phyloP scores from a whole-genome alignment of 92 coral and sea anemone genomes.

The Desmophyllum pertusum region DNA sequence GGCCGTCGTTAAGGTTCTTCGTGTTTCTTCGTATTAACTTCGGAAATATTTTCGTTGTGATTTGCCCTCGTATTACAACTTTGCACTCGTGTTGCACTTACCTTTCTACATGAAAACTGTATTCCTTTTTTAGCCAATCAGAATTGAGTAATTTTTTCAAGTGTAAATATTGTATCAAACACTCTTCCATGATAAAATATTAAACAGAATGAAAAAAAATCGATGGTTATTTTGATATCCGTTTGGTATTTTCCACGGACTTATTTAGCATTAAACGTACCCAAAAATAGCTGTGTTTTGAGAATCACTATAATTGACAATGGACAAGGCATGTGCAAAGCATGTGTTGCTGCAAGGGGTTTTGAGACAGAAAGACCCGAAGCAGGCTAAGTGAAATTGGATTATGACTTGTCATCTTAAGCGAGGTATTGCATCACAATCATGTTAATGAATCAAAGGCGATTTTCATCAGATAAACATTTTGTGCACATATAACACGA shows the following conservation, averaged over 20 bases:
- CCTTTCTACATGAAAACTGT: too few species aligned
- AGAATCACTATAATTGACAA: background rate
- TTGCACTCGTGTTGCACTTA: too few species aligned
- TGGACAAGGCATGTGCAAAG: conserved; percentile 3
- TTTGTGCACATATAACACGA: conserved; percentile 12
- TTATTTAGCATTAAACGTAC: background rate
- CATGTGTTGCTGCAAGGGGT: conserved; percentile 1
- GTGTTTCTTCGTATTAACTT: too few species aligned
- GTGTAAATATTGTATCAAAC: too few species aligned
- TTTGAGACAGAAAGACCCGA: background rate
- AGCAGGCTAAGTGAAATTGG: conserved; percentile 21
- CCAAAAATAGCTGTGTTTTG: background rate
- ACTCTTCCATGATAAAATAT: background rate
- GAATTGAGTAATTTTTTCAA: too few species aligned
- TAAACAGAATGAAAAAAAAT: background rate
- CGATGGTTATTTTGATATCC: background rate
- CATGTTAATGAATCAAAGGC: conserved; percentile 32
- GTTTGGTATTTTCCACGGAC: background rate
- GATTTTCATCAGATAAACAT: conserved; percentile 25
- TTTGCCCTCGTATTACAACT: too few species aligned
- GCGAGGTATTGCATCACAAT: background rate
- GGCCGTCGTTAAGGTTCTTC: too few species aligned
- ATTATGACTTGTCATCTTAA: conserved; percentile 8
- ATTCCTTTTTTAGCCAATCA: too few species aligned
- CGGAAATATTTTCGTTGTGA: too few species aligned